Percentiles rank a stretch among this genome's conserved stretches.
These are phyloP conservation scores for Parazoanthus swiftii DNA, from an alignment of 92 coral and sea anemone genomes.

Conservation along the genomic window DNA sequence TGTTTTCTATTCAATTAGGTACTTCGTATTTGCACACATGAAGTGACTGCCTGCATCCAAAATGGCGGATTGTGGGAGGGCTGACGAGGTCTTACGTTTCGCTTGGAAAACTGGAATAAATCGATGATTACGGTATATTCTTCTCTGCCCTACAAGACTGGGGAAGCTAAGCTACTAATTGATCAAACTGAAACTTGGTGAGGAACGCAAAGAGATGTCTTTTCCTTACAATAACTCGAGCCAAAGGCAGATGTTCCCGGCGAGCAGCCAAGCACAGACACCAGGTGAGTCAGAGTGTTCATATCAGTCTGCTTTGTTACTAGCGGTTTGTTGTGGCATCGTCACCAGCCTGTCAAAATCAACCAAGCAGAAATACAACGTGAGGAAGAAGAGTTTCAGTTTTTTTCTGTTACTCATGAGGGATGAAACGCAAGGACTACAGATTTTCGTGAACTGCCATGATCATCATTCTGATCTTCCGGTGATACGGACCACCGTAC, in stretches of 20 bases:
- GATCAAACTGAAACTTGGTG: not conserved
- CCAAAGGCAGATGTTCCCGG: slow-evolving; percentile 19
- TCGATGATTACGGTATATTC: not conserved
- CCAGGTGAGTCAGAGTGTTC: not conserved
- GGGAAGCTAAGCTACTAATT: not conserved
- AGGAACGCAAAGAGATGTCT: slow-evolving; percentile 10
- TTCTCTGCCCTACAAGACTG: not conserved
- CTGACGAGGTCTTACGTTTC: not conserved
- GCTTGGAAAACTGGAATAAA: not conserved
- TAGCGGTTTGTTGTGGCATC: not conserved
- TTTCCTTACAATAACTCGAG: slow-evolving; percentile 18
- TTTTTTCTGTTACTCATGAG: not conserved
- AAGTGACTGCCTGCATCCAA: slow-evolving; percentile 3
- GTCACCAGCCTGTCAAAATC: not conserved
- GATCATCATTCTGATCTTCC: not conserved
- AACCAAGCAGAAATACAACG: not conserved
- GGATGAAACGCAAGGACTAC: not conserved
- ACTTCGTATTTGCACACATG: slow-evolving; percentile 4
- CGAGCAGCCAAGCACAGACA: not conserved
- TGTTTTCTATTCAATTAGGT: not conserved
- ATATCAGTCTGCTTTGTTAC: not conserved
- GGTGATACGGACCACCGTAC: too few relatives aligned
- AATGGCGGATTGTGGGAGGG: not conserved
- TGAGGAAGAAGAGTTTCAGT: not conserved
- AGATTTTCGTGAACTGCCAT: not conserved